Evolutionary conservation across 2,888 invertebrate genomes (phyloP), one percentile per base, ranked within the genome.

Genomic region (Dasysyrphus albostriatus): DNA sequence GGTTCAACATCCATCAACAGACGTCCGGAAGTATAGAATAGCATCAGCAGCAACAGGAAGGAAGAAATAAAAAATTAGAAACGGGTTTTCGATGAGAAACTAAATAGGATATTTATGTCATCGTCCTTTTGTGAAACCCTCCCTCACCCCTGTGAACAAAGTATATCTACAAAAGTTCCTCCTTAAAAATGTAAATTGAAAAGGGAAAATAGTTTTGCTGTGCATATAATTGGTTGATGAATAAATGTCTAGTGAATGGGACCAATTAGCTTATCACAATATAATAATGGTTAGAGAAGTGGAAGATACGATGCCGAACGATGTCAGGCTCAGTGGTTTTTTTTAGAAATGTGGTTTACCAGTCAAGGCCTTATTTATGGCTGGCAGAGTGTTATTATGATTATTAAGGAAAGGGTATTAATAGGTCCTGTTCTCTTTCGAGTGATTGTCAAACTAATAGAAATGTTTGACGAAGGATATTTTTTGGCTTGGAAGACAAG

Each of bases 61-160:
- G 65, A 78, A 51, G 54, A 83, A 74, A 83, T 56, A 47, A 63
- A 63, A 83, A 79, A 63, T 70, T 83, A 79, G 72, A 76, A 63
- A 70, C 14, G 16, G 12, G 10, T n/a, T 34, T 49, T 59, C 59
- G 42, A 69, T 74, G 42, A 69, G 32, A 81, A 82, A 70, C 67
- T 67, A 37, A 56, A 51, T 70, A 69, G 61, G 42, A 61, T 54
- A 61, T 39, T 54, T 75, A 47, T 76, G 65, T 77, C 73, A 39
- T 77, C 67, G 14, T 77, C 59, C 56, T 44, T 61, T 73, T n/a
- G n/a, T 49, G 51, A 77, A n/a, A 56, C 7, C 12, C 1, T 12
- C 24, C 9, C 12, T 24, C 12, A 6, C 24, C 2, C 5, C 16
- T 9, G n/a, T n/a, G n/a, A n/a, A 12, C n/a, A 34, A 42, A 39